Evolutionary conservation across 2,888 invertebrate genomes (phyloP).

Genomic region (Hesperia comma): DNA sequence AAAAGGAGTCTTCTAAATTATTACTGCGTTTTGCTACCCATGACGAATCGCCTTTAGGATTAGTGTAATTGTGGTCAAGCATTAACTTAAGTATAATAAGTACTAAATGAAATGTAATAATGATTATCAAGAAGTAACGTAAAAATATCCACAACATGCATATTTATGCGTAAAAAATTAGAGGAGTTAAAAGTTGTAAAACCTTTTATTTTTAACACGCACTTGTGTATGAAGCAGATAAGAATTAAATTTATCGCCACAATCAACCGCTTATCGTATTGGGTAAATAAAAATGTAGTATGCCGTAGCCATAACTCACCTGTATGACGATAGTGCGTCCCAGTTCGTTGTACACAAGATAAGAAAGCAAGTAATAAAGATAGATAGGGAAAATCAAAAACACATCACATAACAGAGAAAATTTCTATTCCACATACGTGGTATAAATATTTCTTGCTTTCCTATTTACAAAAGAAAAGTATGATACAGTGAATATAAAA

Average conservation of each 20-base stretch:
- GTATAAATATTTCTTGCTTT: slow-evolving; percentile 74
- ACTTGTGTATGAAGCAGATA: slow-evolving; percentile 7
- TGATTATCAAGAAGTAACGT: too few species aligned
- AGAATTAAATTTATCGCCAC: slow-evolving; percentile 32
- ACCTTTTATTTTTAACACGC: slow-evolving; percentile 19
- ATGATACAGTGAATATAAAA: slow-evolving; percentile 42
- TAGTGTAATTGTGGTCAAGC: too few species aligned
- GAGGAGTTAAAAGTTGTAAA: not conserved
- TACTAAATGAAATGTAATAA: too few species aligned
- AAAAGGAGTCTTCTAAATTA: too few species aligned
- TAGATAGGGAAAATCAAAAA: slow-evolving; percentile 60
- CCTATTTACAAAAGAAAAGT: slow-evolving; percentile 55
- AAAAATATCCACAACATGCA: too few species aligned
- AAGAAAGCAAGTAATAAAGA: slow-evolving; percentile 81
- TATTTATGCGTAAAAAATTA: not conserved
- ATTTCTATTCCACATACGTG: slow-evolving; percentile 78
- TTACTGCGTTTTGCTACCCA: too few species aligned
- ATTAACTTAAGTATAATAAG: too few species aligned
- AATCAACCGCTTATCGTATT: slow-evolving; percentile 57
- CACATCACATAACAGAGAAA: slow-evolving; percentile 77
- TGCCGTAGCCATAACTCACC: slow-evolving; percentile 64
- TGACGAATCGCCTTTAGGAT: too few species aligned
- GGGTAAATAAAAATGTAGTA: slow-evolving; percentile 61
- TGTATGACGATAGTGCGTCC: slow-evolving; percentile 57
- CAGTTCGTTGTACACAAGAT: slow-evolving; percentile 68